Evolutionary conservation across 2,113 vertebrate species (phyloP), one percentile per base, ranked within the genome.

Genomic region (Pituophis catenifer): DNA sequence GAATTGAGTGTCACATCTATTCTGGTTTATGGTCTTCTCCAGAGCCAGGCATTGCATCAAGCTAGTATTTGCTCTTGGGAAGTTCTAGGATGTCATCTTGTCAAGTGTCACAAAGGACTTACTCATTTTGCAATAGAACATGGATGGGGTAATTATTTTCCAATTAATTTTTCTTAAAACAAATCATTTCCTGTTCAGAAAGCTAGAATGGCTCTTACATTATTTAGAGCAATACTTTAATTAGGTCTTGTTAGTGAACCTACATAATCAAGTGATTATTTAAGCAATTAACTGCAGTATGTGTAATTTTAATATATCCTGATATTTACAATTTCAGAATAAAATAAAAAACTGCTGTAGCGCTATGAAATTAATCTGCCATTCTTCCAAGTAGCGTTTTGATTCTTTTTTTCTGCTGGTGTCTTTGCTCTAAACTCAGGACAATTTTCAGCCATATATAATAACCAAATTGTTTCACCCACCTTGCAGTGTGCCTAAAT

Each of bases 21-120:
- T 96, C 94, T 96, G 95, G 94, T 93, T 95, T 96, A 94, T 93
- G 94, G 89, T 95, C 94, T 95, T 93, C 94, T 89, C 50, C 94
- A 94, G 70, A 96, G 93, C 33, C 88, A 94, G 90, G 91, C 94
- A 95, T 87, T 96, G 91, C 55, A 33, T 92, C 92, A 92, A 8
- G 0, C 86, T 96, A 89, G 89, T 95, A 95, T 92, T 93, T 95
- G 38, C 89, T 96, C 91, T 89, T 65, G 3, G 58, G 11, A 65
- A 70, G 26, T n/a, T n/a, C 88, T 86, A 89, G 94, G 95, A 91
- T 86, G 33, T 57, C 95, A 70, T 86, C 90, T 54, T 0, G 0
- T 93, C 92, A 89, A 24, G 0, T 91, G 91, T 90, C 92, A 26
- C 0, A 21, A 89, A 94, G 88, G 24, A 0, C 94, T 96, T 91